Evolutionary conservation across 2,888 invertebrate genomes (phyloP).

Genomic region (Dexiosoma caninum): DNA sequence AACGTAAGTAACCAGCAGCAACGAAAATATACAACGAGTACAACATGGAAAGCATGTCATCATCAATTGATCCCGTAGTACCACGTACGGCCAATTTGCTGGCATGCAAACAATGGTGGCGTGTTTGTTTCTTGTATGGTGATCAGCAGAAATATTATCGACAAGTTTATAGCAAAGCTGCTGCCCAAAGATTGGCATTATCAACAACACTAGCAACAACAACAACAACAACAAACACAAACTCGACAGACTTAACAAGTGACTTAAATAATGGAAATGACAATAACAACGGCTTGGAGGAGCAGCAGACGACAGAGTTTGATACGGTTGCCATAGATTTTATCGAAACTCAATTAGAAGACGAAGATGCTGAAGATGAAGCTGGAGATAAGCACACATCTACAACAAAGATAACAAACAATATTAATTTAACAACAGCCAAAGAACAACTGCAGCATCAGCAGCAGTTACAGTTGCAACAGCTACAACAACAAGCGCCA

Average conservation of each 20-base stretch:
- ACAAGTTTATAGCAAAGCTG: conserved; percentile 84
- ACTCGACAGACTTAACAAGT: conserved; percentile 57
- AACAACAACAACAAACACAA: conserved; percentile 23
- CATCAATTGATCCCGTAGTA: conserved; percentile 75
- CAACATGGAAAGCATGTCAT: conserved; percentile 75
- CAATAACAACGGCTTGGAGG: conserved; percentile 64
- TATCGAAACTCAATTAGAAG: conserved; percentile 67
- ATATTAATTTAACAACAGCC: conserved; percentile 56
- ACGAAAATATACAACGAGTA: conserved; percentile 54
- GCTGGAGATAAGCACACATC: conserved; percentile 54
- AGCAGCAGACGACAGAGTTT: conserved; percentile 55
- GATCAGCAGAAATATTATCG: conserved; percentile 92
- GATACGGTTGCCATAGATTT: conserved; percentile 66
- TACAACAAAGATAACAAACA: conserved; percentile 52
- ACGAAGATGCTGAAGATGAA: conserved; percentile 55
- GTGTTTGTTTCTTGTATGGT: conserved; percentile 92
- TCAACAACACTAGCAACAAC: conserved; percentile 64
- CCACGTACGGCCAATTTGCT: conserved; percentile 84
- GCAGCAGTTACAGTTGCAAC: not conserved
- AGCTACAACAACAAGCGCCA: conserved; percentile 57
- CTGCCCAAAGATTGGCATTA: conserved; percentile 79
- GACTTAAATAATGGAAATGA: conserved; percentile 64
- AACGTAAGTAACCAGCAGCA: conserved; percentile 13
- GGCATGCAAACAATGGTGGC: conserved; percentile 94
- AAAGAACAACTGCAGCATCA: conserved; percentile 42